Evolutionary conservation across 2,113 vertebrate genomes (phyloP).

Genomic region (Proteles cristata): DNA sequence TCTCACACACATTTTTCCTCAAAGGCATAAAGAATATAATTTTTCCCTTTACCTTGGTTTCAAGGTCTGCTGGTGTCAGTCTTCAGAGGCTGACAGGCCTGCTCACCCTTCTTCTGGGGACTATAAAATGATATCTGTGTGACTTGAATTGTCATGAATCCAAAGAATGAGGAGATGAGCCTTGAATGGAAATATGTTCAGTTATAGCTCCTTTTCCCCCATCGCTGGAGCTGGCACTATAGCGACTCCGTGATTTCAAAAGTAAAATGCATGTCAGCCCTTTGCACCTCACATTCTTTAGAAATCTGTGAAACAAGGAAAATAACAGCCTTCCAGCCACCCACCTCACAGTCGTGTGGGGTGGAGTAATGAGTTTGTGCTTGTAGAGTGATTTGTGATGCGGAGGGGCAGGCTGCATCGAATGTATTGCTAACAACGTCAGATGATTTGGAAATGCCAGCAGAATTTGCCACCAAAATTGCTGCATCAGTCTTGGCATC

Average conservation of each 20-base stretch:
- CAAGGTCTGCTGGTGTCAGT: too few relatives aligned
- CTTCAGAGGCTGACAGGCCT: not conserved
- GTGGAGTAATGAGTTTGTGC: not conserved
- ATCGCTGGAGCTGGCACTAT: fast-evolving
- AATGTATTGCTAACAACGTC: not conserved
- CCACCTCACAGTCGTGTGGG: not conserved
- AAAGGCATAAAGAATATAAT: not conserved
- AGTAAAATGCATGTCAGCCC: not conserved
- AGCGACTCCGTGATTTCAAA: not conserved
- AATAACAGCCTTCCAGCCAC: not conserved
- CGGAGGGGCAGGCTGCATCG: not conserved
- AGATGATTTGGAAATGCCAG: not conserved
- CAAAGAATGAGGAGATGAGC: not conserved
- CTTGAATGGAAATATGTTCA: not conserved
- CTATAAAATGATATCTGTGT: not conserved
- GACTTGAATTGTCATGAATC: not conserved
- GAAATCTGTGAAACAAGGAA: not conserved
- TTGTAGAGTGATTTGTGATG: not conserved
- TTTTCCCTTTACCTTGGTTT: not conserved
- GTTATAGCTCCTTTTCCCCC: not conserved
- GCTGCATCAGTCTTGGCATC: not conserved
- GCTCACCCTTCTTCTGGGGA: not conserved
- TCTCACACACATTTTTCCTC: not conserved
- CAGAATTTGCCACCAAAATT: not conserved
- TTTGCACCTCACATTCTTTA: not conserved